Evolutionary conservation across 1,140 invertebrate genomes (phyloP).

Genomic region (Papilio helenus): DNA sequence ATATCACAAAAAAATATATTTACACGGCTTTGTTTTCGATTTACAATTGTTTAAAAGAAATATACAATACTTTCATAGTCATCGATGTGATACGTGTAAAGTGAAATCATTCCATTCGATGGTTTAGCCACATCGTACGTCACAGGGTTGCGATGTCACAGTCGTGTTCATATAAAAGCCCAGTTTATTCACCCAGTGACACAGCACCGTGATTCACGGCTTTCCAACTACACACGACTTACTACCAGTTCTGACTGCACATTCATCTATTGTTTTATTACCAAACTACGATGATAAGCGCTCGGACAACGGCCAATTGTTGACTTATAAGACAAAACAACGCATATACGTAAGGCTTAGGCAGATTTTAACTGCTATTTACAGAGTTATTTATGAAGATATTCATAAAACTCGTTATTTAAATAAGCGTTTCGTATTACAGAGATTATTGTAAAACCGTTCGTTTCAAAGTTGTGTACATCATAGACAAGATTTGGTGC

Average conservation of each 20-base stretch:
- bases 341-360: background rate
- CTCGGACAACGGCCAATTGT: background rate
- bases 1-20: background rate
- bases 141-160: constrained; percentile 17
- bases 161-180: constrained; percentile 23
- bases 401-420: background rate
- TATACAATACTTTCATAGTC: background rate
- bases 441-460: background rate
- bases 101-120: background rate
- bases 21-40: background rate
- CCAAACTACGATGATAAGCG: constrained; percentile 2
- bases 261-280: constrained; percentile 5
- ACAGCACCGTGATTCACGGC: constrained; percentile 13
- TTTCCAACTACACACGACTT: background rate
- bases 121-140: background rate
- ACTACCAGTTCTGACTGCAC: constrained; percentile 1
- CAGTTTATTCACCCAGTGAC: constrained; percentile 29
- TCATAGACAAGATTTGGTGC: background rate
- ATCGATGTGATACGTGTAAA: background rate
- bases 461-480: background rate
- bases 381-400: background rate
- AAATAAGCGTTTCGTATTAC: background rate
- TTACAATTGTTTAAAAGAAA: background rate
- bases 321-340: background rate
- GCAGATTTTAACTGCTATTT: background rate